These are phyloP conservation scores for Malacoraja senta DNA, from an alignment of 2,797 vertebrate genomes.

Conservation along the genomic window DNA sequence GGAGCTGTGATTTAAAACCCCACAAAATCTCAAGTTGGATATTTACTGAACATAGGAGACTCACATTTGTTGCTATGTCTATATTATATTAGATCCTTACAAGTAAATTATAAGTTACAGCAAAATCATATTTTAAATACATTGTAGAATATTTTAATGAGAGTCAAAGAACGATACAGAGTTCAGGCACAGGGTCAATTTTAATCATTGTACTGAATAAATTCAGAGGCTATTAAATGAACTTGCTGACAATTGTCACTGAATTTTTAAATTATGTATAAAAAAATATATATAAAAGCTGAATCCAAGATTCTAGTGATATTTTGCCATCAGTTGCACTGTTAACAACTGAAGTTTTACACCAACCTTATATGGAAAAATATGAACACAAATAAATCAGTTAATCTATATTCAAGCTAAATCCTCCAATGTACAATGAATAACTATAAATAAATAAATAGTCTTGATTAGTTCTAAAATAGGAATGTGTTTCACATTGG, in stretches of 20 bases:
- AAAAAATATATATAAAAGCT: neutral
- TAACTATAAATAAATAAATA: neutral
- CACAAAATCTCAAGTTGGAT: neutral
- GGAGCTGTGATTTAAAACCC: neutral
- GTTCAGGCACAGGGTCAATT: neutral
- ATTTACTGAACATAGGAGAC: neutral
- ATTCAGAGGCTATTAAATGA: neutral
- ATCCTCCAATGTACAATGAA: neutral
- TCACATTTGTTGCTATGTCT: neutral
- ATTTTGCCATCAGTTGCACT: neutral
- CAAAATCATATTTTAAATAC: neutral
- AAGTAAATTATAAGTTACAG: neutral
- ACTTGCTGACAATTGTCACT: neutral
- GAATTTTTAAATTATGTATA: neutral
- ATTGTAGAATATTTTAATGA: neutral
- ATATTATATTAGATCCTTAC: neutral
- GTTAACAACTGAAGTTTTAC: neutral
- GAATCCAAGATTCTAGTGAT: neutral
- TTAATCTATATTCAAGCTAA: neutral
- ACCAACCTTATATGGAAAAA: neutral
- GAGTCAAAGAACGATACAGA: neutral
- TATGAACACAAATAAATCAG: neutral
- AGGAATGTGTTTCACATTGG: neutral
- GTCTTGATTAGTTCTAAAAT: neutral
- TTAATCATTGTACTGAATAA: neutral